A percentile compares a stretch with the other conserved stretches of the same genome.
These are phyloP conservation scores for Dasyprocta punctata DNA, from an alignment of 2,113 vertebrate genomes.

Conservation along the genomic window DNA sequence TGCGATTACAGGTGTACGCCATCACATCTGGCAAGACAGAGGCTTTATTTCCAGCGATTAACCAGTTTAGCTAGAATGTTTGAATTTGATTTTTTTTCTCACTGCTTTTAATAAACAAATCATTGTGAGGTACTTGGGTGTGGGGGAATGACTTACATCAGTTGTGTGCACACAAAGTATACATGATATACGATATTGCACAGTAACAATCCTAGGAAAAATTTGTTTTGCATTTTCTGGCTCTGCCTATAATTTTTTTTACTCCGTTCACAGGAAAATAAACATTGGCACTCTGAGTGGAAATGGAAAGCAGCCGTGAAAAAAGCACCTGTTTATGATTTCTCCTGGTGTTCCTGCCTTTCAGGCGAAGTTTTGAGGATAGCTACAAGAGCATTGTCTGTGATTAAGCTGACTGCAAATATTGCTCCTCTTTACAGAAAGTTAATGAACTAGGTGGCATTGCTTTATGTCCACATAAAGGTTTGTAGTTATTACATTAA, in stretches of 20 bases:
- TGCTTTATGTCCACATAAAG: neutral
- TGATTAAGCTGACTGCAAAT: neutral
- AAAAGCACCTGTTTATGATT: slow-evolving; percentile 15
- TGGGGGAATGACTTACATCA: neutral
- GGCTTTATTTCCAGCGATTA: neutral
- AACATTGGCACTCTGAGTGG: neutral
- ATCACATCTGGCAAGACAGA: neutral
- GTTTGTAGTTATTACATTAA: neutral
- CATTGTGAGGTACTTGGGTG: neutral
- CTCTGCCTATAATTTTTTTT: slow-evolving; percentile 63
- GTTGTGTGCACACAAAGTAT: neutral
- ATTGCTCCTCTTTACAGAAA: neutral
- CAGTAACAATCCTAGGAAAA: slow-evolving; percentile 28
- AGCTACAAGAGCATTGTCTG: neutral
- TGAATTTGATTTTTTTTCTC: neutral
- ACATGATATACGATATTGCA: slow-evolving; percentile 7
- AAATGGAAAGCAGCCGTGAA: slow-evolving; percentile 20
- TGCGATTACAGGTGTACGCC: neutral
- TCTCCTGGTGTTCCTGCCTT: slow-evolving; percentile 9
- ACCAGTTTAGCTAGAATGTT: slow-evolving; percentile 34
- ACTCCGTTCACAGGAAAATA: neutral
- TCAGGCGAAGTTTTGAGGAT: neutral
- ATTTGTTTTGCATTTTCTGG: slow-evolving; percentile 55
- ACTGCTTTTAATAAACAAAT: slow-evolving; percentile 50
- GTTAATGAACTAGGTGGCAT: neutral